Percentiles rank a stretch among this genome's conserved stretches.
phyloP scores from a whole-genome alignment of 1,140 invertebrate genomes.

The Cyclina sinensis region DNA sequence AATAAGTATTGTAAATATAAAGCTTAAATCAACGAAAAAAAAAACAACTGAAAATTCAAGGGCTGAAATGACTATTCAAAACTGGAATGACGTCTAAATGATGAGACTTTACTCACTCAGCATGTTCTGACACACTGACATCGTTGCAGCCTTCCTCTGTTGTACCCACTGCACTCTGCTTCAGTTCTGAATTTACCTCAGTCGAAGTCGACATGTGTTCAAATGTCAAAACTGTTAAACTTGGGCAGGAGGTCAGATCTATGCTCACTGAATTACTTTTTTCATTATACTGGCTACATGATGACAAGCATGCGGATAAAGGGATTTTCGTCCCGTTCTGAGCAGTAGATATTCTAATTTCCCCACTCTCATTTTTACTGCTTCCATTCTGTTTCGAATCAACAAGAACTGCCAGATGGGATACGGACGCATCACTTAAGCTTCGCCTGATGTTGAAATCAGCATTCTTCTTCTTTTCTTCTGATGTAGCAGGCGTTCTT shows the following conservation, averaged over 20 bases:
- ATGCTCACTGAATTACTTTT: not conserved
- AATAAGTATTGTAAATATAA: too few relatives aligned
- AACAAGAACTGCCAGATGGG: too few relatives aligned
- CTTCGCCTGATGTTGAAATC: not conserved
- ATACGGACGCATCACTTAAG: too few relatives aligned
- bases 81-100: too few relatives aligned
- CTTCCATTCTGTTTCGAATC: too few relatives aligned
- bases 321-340: not conserved
- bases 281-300: not conserved
- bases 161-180: not conserved
- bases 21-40: too few relatives aligned
- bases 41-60: too few relatives aligned
- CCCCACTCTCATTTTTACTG: too few relatives aligned
- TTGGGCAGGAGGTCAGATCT: not conserved
- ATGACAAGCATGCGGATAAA: not conserved
- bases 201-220: not conserved
- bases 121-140: not conserved
- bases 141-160: not conserved
- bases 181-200: not conserved
- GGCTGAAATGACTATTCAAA: too few relatives aligned
- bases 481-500: too few relatives aligned
- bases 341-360: not conserved
- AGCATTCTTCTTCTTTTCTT: too few relatives aligned
- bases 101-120: not conserved
- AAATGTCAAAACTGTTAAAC: not conserved